These are phyloP conservation scores for Chroicocephalus ridibundus DNA, from an alignment of 2,113 vertebrate species.

Conservation along the genomic window DNA sequence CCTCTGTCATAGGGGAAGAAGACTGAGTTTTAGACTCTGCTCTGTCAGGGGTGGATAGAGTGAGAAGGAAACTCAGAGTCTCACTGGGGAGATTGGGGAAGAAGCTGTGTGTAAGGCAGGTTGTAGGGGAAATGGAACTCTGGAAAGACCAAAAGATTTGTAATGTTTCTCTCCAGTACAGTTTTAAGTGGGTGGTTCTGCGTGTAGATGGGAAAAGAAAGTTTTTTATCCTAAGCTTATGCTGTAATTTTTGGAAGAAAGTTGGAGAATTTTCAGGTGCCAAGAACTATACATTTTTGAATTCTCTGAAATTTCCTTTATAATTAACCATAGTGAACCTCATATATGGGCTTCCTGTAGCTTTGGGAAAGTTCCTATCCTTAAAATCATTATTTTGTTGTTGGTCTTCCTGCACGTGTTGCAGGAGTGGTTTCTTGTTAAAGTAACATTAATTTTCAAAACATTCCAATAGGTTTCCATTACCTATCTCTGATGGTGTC, in stretches of 20 bases:
- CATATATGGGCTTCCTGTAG: background rate
- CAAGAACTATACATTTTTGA: background rate
- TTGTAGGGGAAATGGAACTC: background rate
- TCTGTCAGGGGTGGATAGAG: background rate
- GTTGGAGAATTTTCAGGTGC: background rate
- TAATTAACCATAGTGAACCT: background rate
- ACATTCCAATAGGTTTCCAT: background rate
- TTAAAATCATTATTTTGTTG: background rate
- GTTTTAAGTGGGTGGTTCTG: background rate
- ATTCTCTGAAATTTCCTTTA: background rate
- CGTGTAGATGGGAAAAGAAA: background rate
- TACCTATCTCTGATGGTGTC: background rate
- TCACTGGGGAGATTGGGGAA: background rate
- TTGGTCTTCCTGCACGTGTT: background rate
- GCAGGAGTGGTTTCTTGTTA: background rate
- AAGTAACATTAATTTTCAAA: background rate
- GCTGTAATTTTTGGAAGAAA: background rate
- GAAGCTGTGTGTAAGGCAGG: background rate
- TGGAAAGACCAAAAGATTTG: background rate
- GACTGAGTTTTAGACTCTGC: background rate
- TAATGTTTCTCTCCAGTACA: background rate
- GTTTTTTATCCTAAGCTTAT: background rate
- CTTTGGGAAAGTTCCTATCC: background rate
- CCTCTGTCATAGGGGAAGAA: background rate
- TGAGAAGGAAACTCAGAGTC: background rate